phyloP scores from a whole-genome alignment of 2,113 vertebrate genomes.

The human (Homo sapiens) region DNA sequence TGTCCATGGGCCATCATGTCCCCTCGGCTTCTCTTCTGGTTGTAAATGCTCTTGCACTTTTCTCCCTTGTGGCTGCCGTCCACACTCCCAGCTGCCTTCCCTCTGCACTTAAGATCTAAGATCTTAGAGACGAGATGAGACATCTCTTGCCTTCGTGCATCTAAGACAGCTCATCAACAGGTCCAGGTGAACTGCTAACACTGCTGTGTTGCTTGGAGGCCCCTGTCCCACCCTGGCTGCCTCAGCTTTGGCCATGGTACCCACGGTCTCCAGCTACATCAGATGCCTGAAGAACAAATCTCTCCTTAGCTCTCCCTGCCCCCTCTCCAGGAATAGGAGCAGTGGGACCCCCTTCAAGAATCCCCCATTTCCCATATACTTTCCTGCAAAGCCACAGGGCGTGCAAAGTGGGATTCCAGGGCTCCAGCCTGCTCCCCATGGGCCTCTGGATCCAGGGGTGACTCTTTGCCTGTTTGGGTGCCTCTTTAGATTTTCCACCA shows the following conservation, averaged over 20 bases:
- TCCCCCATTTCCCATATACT: fast-evolving
- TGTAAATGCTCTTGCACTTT: not conserved
- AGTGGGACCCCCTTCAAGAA: not conserved
- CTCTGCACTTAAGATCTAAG: not conserved
- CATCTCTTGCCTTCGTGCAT: too few relatives aligned
- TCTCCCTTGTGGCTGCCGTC: not conserved
- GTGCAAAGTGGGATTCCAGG: too few relatives aligned
- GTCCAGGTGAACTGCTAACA: fast-evolving
- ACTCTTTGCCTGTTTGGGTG: fast-evolving
- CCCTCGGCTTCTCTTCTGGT: not conserved
- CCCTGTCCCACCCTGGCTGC: not conserved
- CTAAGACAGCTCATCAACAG: not conserved
- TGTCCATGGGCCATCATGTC: not conserved
- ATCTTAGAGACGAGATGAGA: too few relatives aligned
- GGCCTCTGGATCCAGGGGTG: not conserved
- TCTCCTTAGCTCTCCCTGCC: not conserved
- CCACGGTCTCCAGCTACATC: not conserved
- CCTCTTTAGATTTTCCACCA: not conserved
- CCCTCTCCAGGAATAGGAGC: not conserved
- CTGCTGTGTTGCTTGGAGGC: not conserved
- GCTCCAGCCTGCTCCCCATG: not conserved
- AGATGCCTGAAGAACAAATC: not conserved
- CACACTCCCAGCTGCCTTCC: not conserved
- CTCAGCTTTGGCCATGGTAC: not conserved
- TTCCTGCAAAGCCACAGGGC: not conserved